Base-by-base conservation (phyloP, 1,140 invertebrate species). In the Belonocnema kinseyi region DNA sequence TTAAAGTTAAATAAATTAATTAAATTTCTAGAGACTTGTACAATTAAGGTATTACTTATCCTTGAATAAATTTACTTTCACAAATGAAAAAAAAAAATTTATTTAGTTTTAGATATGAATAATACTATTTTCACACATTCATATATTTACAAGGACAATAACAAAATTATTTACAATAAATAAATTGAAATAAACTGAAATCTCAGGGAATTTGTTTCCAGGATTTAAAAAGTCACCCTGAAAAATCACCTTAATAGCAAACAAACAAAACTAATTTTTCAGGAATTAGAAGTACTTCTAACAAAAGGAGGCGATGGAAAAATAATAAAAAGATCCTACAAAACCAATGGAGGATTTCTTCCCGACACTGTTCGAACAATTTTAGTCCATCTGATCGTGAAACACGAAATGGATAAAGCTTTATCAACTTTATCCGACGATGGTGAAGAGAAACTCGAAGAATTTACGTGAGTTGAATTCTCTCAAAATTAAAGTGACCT, bases 311-410 rank as follows among this genome's bases (percentile, higher is more conserved):
- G 61, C 2, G 74, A 75, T 70, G 74, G 74, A 2, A 75, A 70
- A 66, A 75, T 75, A 33, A 56, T 75, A 14, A 50, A 61, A 66
- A 75, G 74, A n/a, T 75, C 74, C 8, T 75, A 66, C 58, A 66
- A 21, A 33, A 75, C 56, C 3, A 66, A 75, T 52, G 66, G 66
- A 10, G 74, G 74, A 46, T 75, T 75, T 66, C 52, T 75, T 10
- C 61, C 46, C 3, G 46, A 66, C 16, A 61, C 61, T n/a, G 58
- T 70, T 19, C 74, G 74, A 40, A 70, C 61, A 16, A 70, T 50
- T 50, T 46, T 75, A 1, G 74, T 75, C 2, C 74, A 75, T 26
- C 58, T 75, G 0, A 75, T 75, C 61, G 33, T 75, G 4, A 66
- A 75, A 50, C 52, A 50, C 16, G 56, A 75, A 66, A 33, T 75